Evolutionary conservation across 2,888 invertebrate species (phyloP), one percentile per base, ranked within the genome.

Genomic region (Leucania comma): DNA sequence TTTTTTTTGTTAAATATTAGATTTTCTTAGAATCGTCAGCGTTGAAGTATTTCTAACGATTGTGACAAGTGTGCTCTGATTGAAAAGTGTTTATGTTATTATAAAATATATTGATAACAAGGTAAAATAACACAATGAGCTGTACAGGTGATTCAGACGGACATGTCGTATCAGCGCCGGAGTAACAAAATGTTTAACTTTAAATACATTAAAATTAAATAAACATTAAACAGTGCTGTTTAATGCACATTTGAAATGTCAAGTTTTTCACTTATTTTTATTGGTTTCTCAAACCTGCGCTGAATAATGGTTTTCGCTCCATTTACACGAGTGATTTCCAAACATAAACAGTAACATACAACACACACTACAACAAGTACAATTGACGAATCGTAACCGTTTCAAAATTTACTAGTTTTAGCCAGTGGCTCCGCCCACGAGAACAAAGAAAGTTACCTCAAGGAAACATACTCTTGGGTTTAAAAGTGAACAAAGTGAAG

Each of bases 131-230:
- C 50, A 73, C 63, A 82, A 82, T 65, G 58, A 63, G 38, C 35
- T 60, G 54, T 56, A 38, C 56, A 59, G 48, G 64, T 83, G 83
- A 81, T 67, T 81, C 76, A 78, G 67, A 50, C 54, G 35, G 66
- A 83, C 85, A 84, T 84, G 84, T 70, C 75, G 62, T 84, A 84
- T 84, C 84, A 67, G 48, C 53, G 20, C 59, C 9, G 59, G 9
- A 46, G 35, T 73, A 77, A 59, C 81, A n/a, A 75, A 85, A 85
- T 85, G 78, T 85, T 84, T 79, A 38, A 42, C 66, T 65, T 80
- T 62, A 24, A 75, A 60, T 61, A 61, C 48, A 57, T 68, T 38
- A 22, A 38, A 54, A 64, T 29, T 67, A 54, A 62, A 60, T 65
- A 72, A 73, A 78, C 54, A 78, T 12, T 24, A 54, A 54, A 48